phyloP scores from a whole-genome alignment of 2,888 invertebrate species.

The Notodonta dromedarius region DNA sequence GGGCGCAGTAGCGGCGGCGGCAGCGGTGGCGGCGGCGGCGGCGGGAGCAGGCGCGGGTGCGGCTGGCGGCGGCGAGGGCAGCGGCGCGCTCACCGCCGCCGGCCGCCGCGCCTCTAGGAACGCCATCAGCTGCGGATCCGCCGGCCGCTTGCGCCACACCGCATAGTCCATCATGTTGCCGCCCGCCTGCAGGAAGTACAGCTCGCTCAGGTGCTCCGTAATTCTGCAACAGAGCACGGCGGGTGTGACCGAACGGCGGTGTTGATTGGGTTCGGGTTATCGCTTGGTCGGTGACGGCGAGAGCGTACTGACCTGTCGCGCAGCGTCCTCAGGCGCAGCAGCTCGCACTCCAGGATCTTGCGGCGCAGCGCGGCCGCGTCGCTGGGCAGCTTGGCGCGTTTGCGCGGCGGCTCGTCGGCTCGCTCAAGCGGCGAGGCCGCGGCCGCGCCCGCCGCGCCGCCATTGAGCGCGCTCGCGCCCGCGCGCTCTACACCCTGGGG shows the following conservation, averaged over 20 bases:
- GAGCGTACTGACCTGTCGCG: conserved; percentile 82
- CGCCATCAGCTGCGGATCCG: conserved; percentile 88
- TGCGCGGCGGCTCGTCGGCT: conserved; percentile 66
- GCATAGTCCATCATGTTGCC: conserved; percentile 95
- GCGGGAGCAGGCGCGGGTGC: conserved; percentile 45
- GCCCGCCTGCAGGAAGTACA: conserved; percentile 93
- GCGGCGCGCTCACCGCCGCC: conserved; percentile 80
- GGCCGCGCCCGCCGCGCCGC: conserved; percentile 42
- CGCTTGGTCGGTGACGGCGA: neutral
- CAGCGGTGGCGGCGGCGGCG: conserved; percentile 33
- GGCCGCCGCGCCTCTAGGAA: conserved; percentile 90
- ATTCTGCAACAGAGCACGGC: conserved; percentile 73
- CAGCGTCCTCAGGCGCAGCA: conserved; percentile 87
- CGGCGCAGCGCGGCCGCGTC: conserved; percentile 81
- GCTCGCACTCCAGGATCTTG: conserved; percentile 88
- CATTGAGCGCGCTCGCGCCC: conserved; percentile 51
- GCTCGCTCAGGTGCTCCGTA: conserved; percentile 91
- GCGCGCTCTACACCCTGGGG: conserved; percentile 69
- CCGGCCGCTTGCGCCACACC: conserved; percentile 92
- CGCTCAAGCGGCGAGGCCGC: conserved; percentile 43
- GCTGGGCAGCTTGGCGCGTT: conserved; percentile 56
- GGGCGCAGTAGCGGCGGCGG: conserved; percentile 83
- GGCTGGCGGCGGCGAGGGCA: conserved; percentile 73
- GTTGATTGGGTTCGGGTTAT: neutral
- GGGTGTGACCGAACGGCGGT: conserved; percentile 1